These are phyloP conservation scores for Moxostoma hubbsi DNA, from an alignment of 2,797 vertebrate genomes.

Conservation along the genomic window DNA sequence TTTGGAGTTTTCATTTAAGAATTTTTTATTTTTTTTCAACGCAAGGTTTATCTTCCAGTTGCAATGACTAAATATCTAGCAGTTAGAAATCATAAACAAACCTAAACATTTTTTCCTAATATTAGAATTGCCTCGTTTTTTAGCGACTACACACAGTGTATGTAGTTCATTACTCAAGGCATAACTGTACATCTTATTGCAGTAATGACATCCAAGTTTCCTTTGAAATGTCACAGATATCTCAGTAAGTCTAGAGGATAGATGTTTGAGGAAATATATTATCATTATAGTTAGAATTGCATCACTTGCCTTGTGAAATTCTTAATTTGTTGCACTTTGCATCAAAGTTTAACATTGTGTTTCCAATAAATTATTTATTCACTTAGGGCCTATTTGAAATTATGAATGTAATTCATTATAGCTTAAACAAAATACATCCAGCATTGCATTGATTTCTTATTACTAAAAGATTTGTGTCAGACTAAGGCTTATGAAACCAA, in stretches of 20 bases:
- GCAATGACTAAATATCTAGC: constrained; percentile 62
- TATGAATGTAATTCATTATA: neutral
- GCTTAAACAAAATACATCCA: neutral
- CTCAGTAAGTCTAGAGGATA: too few species aligned
- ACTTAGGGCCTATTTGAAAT: neutral
- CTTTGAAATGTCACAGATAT: too few species aligned
- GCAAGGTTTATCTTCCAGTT: constrained; percentile 44
- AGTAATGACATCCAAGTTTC: too few species aligned
- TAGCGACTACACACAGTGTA: too few species aligned
- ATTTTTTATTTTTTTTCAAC: neutral
- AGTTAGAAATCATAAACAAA: constrained; percentile 25
- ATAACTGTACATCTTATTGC: too few species aligned
- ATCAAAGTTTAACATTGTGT: neutral
- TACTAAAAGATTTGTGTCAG: neutral
- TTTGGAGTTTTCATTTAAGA: neutral
- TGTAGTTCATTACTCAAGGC: too few species aligned
- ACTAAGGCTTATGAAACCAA: neutral
- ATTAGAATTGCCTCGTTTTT: too few species aligned
- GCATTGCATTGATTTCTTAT: neutral
- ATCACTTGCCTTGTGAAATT: neutral
- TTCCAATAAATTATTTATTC: neutral
- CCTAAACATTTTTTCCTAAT: neutral
- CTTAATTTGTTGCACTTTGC: neutral
- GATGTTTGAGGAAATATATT: neutral
- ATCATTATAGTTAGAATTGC: neutral